These are phyloP conservation scores for Delichon dasypus DNA, from an alignment of 2,797 vertebrate genomes.

Conservation along the genomic window DNA sequence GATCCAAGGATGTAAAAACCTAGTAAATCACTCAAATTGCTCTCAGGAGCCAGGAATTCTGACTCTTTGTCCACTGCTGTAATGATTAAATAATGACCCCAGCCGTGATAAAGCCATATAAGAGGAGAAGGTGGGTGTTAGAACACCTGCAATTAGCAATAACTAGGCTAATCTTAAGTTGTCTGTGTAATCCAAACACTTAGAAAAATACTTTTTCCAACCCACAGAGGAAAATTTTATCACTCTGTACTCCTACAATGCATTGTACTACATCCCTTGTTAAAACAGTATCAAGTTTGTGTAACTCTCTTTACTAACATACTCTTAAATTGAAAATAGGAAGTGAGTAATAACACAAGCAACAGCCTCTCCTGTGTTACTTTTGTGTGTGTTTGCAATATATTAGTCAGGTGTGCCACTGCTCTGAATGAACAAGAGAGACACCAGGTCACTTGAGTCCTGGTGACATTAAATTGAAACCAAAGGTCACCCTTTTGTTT, in stretches of 20 bases:
- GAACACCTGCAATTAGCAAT: constrained; percentile 48
- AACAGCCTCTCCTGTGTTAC: not conserved
- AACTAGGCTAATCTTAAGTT: constrained; percentile 37
- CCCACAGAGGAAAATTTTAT: constrained; percentile 63
- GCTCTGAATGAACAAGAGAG: not conserved
- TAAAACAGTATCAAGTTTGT: constrained; percentile 45
- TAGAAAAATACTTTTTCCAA: constrained; percentile 44
- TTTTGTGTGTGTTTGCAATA: not conserved
- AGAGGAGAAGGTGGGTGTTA: constrained; percentile 26
- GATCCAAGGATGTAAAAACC: not conserved
- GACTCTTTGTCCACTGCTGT: not conserved
- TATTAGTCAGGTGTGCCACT: not conserved
- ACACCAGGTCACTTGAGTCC: not conserved
- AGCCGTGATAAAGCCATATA: constrained; percentile 2
- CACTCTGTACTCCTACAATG: constrained; percentile 42
- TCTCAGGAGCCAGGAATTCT: constrained; percentile 5
- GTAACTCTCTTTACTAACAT: constrained; percentile 46
- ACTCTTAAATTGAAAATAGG: constrained; percentile 45
- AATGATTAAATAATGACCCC: constrained; percentile 24
- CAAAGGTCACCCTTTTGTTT: not conserved
- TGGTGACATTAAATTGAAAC: not conserved
- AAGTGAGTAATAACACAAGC: constrained; percentile 42
- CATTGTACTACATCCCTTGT: constrained; percentile 54
- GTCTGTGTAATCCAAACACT: constrained; percentile 39
- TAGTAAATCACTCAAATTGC: not conserved